Evolutionary conservation across 2,888 invertebrate genomes (phyloP), one percentile per base, ranked within the genome.

Genomic region (Gymnosoma rotundatum): DNA sequence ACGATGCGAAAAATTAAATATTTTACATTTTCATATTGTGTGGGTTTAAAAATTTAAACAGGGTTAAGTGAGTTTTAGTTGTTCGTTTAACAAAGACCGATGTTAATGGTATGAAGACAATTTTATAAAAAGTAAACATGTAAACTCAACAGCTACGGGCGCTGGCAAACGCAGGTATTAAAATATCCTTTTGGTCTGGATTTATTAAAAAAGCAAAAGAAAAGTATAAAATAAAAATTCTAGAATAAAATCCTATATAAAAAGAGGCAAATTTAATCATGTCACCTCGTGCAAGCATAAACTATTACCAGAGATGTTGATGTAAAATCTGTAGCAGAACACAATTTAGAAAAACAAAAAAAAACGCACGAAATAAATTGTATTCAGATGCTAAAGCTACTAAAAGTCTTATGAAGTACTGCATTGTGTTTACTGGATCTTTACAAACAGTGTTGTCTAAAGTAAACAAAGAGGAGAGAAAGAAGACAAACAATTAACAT

Each of bases 1-100:
- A 83, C 76, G 80, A 76, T 61, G 72, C 48, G 72, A 58, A 75
- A 83, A 79, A 83, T 80, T 76, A 72, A 79, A 83, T 67, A 56
- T 80, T 69, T 80, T 42, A 58, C 60, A 50, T 72, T 75, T 75
- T 61, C 58, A 48, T 20, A 25, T 73, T 54, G 45, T 42, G 52
- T 63, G n/a, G 6, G n/a, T 56, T 32, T 63, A 32, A 38, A 64
- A 75, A 42, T 32, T 63, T 21, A 63, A 61, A 66, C 56, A 25
- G 58, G 64, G 74, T 81, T 81, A 81, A 80, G 74, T 74, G 69
- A 48, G 73, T 64, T 64, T 78, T 81, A 74, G 69, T 56, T 60
- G 48, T 69, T 64, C 64, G 70, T 75, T 58, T 50, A 73, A 80
- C 16, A 72, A 58, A 78, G 69, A 58, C 36, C 78, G 42, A 60